Base-by-base conservation (phyloP, 2,797 vertebrate genomes). In the Threskiornis aethiopicus region DNA sequence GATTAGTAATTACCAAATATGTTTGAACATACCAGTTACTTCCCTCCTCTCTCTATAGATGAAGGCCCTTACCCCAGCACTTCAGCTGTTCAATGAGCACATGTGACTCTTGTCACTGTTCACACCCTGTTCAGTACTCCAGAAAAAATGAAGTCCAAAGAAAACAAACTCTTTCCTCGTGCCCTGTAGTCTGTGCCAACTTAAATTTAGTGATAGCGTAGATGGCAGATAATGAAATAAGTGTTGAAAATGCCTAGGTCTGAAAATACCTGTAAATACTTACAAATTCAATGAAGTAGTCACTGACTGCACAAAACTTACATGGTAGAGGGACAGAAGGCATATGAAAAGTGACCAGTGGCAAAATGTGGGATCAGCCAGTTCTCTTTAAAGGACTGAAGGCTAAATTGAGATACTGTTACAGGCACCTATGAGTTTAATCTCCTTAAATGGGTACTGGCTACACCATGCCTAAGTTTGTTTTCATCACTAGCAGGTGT, bases 401-500 rank as follows among this genome's bases (percentile, higher is more conserved):
- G 46, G 54, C 62, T 86, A 25, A 58, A 58, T 17, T 24, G 62
- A 66, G 14, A 13, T 52, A 18, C 20, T 67, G 5, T 20, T 61
- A 7, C 0, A 78, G 42, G 44, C 44, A 55, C 0, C 0, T 15
- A 0, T 29, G 62, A 49, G 51, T 49, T 89, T 89, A 4, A 41
- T 66, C 33, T 78, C 47, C 22, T 42, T 42, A 9, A 21, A 21
- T 14, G 10, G 11, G 14, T 44, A 2, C 16, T 39, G 41, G 39
- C 52, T 66, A 28, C 31, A 66, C 35, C 52, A 44, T 33, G 17
- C 33, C 26, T 15, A n/a, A 26, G 1, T 64, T 31, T 75, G 21
- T 78, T 83, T 65, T 39, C 24, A 17, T 69, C 24, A 2, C 39
- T 25, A 16, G n/a, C 37, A 58, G 33, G 35, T 39, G 14, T 65